These are phyloP conservation scores for Tenthredo scrophulariae DNA, from an alignment of 2,888 invertebrate genomes.

Conservation along the genomic window DNA sequence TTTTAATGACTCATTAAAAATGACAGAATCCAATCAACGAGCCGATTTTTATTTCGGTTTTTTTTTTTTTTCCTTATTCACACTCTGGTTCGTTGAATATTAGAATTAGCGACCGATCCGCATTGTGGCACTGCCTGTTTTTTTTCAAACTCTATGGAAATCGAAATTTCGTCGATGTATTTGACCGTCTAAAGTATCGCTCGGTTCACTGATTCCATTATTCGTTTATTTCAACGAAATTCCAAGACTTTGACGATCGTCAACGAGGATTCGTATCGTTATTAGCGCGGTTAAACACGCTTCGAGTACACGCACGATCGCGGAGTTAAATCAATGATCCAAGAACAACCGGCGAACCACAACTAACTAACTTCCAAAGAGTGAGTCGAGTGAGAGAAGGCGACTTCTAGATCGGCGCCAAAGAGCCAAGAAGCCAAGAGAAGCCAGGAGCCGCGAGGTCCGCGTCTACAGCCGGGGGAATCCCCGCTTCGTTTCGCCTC, in stretches of 20 bases:
- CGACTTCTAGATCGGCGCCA: slow-evolving; percentile 42
- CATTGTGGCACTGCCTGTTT: too few species aligned
- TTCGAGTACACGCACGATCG: background rate
- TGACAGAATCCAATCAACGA: too few species aligned
- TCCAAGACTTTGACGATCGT: background rate
- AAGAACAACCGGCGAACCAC: slow-evolving; percentile 39
- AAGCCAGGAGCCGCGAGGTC: slow-evolving; percentile 68
- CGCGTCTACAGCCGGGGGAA: slow-evolving; percentile 62
- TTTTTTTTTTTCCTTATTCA: too few species aligned
- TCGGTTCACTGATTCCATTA: too few species aligned
- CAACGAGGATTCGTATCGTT: background rate
- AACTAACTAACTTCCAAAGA: slow-evolving; percentile 40
- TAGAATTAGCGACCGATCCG: background rate
- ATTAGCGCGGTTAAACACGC: background rate
- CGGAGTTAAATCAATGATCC: slow-evolving; percentile 29
- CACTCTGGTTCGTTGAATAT: too few species aligned
- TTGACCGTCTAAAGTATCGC: too few species aligned
- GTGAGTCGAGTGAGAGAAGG: slow-evolving; percentile 51
- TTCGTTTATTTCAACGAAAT: too few species aligned
- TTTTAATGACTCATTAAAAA: too few species aligned
- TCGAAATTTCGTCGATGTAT: too few species aligned
- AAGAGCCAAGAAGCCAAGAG: slow-evolving; percentile 56
- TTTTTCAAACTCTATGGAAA: too few species aligned
- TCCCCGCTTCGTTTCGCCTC: slow-evolving; percentile 34
- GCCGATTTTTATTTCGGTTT: too few species aligned